Evolutionary conservation across 1,140 invertebrate genomes (phyloP), one percentile per base, ranked within the genome.

Genomic region (Scaptomyza pallida): DNA sequence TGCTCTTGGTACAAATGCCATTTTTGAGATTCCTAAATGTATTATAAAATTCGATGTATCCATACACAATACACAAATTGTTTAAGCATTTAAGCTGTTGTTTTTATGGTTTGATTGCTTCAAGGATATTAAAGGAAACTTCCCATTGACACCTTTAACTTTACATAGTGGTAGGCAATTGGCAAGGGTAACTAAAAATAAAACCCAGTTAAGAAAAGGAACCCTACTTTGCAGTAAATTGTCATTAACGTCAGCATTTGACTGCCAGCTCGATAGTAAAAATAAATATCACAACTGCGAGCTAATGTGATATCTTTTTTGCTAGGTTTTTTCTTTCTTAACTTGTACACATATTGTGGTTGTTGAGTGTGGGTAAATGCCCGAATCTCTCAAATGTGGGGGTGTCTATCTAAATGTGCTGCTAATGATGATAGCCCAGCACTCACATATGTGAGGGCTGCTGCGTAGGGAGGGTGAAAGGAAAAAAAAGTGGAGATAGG

Each of bases 401-500:
- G 47, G 40, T 73, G 47, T 64, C 64, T 76, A 60, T 64, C 71
- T 64, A 70, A 76, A 76, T 76, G 74, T 70, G 74, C 59, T 76
- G 74, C 74, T 76, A 76, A 76, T 76, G 71, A 76, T 74, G 65
- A 76, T 74, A 70, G 74, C 59, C 59, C 60, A 16, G 43, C 48
- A 60, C 48, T 50, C 15, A 51, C 51, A 44, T 5, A n/a, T 16
- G 9, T 12, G n/a, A 4, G 15, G 54, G 17, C 35, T 17, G 13
- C n/a, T 47, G 9, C 15, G 2, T 3, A 26, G 23, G n/a, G 17
- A 12, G 6, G 8, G 10, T 13, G 19, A 15, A 15, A 5, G 2
- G n/a, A 21, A 8, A n/a, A 48, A 13, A 12, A 2, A 12, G 3
- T 5, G 43, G 35, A n/a, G 45, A 44, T 33, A 17, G 16, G 44